phyloP scores from a whole-genome alignment of 2,888 invertebrate genomes.

The Agonopterix heracliana region DNA sequence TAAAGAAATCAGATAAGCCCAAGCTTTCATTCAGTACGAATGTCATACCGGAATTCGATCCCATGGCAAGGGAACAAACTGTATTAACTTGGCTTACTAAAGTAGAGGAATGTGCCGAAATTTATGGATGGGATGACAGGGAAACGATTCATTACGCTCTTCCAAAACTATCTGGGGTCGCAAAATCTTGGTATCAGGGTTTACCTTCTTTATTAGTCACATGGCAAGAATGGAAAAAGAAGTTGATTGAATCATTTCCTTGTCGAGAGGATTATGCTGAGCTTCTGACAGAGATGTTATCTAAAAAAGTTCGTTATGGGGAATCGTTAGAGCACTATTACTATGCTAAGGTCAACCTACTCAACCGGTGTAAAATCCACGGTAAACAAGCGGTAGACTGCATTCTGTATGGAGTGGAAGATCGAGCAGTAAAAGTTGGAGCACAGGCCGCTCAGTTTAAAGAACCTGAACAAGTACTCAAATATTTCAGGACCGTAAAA shows the following conservation, averaged over 20 bases:
- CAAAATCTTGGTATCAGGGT: conserved; percentile 16
- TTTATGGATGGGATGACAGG: conserved; percentile 7
- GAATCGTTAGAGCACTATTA: conserved; percentile 13
- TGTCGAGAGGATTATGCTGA: conserved; percentile 14
- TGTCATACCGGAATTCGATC: conserved; percentile 14
- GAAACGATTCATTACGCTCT: conserved; percentile 10
- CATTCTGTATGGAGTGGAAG: conserved; percentile 15
- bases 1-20: no score
- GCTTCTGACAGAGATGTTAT: conserved; percentile 13
- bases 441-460: no score
- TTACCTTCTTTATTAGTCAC: conserved; percentile 8
- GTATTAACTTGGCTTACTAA: conserved; percentile 9
- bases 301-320: conserved; percentile 7
- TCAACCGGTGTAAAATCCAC: conserved; percentile 16
- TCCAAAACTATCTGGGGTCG: conserved; percentile 11
- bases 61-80: conserved; percentile 7
- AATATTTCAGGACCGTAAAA: conserved; percentile 15
- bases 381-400: conserved; percentile 18
- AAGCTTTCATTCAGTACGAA: neutral
- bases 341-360: conserved; percentile 13
- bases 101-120: no score
- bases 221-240: conserved; percentile 16
- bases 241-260: conserved; percentile 14
- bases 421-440: conserved; percentile 14
- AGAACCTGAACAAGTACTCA: conserved; percentile 14